Percentiles rank a stretch among this genome's conserved stretches.
Evolutionary conservation across 2,888 invertebrate species (phyloP).

Genomic region (Himalopsyche kuldschensis): DNA sequence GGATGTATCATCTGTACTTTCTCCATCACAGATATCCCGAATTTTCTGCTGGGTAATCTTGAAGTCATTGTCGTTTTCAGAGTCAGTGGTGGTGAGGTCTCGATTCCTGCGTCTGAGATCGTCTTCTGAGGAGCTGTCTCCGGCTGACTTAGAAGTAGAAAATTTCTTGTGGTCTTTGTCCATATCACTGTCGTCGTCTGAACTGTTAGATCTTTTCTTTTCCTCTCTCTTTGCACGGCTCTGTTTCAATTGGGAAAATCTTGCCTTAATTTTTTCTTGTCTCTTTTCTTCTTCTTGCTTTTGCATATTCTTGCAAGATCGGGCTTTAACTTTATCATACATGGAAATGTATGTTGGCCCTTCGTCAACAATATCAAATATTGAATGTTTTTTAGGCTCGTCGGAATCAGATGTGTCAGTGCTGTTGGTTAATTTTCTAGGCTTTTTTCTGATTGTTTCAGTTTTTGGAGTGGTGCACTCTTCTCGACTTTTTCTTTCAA

Average conservation of each 20-base stretch:
- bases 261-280: conserved; percentile 84
- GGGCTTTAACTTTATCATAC: conserved; percentile 96
- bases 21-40: conserved; percentile 56
- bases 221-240: conserved; percentile 85
- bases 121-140: conserved; percentile 62
- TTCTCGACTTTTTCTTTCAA: conserved; percentile 58
- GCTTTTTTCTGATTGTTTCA: conserved; percentile 52
- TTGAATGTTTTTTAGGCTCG: conserved; percentile 86
- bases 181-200: conserved; percentile 84
- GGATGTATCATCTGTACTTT: conserved; percentile 49
- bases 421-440: conserved; percentile 55
- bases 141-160: conserved; percentile 49
- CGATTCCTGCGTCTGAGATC: conserved; percentile 50
- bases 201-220: conserved; percentile 85
- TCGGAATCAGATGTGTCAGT: conserved; percentile 75
- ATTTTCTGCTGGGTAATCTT: conserved; percentile 55
- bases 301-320: conserved; percentile 92
- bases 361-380: conserved; percentile 87
- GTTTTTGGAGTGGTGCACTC: conserved; percentile 50
- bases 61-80: conserved; percentile 51
- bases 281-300: conserved; percentile 88
- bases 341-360: conserved; percentile 92
- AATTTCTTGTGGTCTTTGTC: conserved; percentile 55
- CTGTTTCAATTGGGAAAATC: conserved; percentile 85
- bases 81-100: conserved; percentile 59